Evolutionary conservation across 2,888 invertebrate genomes (phyloP).

Genomic region (Pammene fasciana): DNA sequence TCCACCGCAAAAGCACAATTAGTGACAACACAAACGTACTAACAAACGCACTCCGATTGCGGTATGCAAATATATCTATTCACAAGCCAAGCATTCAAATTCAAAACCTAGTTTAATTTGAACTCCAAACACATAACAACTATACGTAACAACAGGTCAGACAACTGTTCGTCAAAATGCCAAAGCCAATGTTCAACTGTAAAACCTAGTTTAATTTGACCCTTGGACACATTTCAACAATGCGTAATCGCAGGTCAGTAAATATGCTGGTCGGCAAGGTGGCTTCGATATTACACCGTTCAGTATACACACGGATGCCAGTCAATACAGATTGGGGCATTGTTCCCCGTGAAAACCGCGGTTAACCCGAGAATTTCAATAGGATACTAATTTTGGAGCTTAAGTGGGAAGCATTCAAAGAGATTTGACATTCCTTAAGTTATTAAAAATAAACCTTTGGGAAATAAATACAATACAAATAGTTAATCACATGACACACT

Average conservation of each 20-base stretch:
- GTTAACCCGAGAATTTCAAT: background rate
- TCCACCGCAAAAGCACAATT: slow-evolving; percentile 8
- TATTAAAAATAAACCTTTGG: no score
- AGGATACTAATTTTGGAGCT: background rate
- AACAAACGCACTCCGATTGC: slow-evolving; percentile 37
- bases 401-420: background rate
- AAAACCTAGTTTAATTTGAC: no score
- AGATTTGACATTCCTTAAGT: background rate
- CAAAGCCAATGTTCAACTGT: no score
- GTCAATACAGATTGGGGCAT: slow-evolving; percentile 13
- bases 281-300: slow-evolving; percentile 12
- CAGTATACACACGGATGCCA: background rate
- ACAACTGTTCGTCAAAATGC: background rate
- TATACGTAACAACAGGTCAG: background rate
- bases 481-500: no score
- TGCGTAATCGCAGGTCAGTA: background rate
- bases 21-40: slow-evolving; percentile 27
- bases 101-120: background rate
- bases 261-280: background rate
- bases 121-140: background rate
- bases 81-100: background rate
- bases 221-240: no score
- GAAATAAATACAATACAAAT: no score
- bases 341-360: slow-evolving; percentile 13
- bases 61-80: slow-evolving; percentile 32